These are phyloP conservation scores for Podarcis raffonei DNA, from an alignment of 2,113 vertebrate species.

Conservation along the genomic window DNA sequence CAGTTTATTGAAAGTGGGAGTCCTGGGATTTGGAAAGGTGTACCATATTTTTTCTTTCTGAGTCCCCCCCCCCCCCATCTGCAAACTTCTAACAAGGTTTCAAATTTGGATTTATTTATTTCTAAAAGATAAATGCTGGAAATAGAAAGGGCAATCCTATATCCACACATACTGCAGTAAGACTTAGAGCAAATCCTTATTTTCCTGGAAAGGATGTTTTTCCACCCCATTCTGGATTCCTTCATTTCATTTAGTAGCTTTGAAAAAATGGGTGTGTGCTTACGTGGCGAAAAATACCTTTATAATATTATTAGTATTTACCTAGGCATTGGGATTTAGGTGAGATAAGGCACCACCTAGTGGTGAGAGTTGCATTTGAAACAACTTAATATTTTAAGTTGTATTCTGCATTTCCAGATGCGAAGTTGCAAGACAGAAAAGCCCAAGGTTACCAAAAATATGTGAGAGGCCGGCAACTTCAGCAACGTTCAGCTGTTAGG, in stretches of 20 bases:
- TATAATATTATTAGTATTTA: background rate
- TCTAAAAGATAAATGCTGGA: background rate
- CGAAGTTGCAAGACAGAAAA: background rate
- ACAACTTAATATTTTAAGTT: background rate
- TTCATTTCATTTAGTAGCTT: background rate
- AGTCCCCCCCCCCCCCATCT: no score
- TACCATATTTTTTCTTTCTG: background rate
- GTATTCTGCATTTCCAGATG: background rate
- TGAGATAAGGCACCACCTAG: constrained; percentile 18
- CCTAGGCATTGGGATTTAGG: background rate
- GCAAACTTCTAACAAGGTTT: background rate
- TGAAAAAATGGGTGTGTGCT: background rate
- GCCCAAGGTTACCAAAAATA: background rate
- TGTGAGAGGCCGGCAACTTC: background rate
- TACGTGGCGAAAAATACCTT: no score
- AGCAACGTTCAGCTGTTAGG: background rate
- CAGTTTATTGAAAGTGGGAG: background rate
- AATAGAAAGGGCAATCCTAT: background rate
- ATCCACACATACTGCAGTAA: background rate
- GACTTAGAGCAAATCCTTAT: background rate
- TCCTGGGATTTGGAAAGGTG: background rate
- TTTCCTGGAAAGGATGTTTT: background rate
- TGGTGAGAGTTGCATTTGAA: background rate
- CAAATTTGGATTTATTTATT: background rate
- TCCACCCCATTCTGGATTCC: background rate